A percentile compares a stretch with the other conserved stretches of the same genome.
These are phyloP conservation scores for Mus pahari DNA, from an alignment of 2,113 vertebrate genomes.

Conservation along the genomic window DNA sequence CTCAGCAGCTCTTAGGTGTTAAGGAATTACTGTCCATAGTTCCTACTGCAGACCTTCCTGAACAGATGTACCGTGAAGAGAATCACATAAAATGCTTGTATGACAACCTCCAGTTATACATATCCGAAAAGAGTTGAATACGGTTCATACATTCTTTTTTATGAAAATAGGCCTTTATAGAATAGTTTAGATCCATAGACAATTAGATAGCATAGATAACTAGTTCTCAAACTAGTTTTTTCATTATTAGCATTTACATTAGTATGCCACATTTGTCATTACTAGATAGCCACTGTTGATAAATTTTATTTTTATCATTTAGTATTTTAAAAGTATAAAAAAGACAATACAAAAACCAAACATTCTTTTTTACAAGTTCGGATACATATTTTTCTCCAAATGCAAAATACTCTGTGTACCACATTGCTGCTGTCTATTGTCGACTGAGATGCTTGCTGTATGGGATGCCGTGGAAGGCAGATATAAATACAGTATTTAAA, in stretches of 20 bases:
- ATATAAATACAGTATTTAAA: conserved; percentile 84
- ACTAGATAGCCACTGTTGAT: background rate
- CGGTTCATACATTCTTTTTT: background rate
- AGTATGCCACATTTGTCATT: background rate
- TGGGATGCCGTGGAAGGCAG: conserved; percentile 82
- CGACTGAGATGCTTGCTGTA: conserved; percentile 73
- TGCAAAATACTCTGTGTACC: conserved; percentile 99
- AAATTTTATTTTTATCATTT: conserved; percentile 75
- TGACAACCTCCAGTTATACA: background rate
- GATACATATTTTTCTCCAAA: conserved; percentile 93
- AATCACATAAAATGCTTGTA: background rate
- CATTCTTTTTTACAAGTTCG: conserved; percentile 97
- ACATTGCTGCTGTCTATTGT: conserved; percentile 85
- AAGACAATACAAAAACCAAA: conserved; percentile 99
- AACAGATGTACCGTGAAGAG: background rate
- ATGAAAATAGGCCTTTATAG: background rate
- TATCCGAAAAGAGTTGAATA: background rate
- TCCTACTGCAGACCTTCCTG: background rate
- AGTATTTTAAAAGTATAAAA: conserved; percentile 88
- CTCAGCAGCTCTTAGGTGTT: background rate
- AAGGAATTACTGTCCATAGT: background rate
- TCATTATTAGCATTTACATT: background rate
- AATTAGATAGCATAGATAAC: background rate
- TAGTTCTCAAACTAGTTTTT: background rate
- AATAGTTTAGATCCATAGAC: background rate